Evolutionary conservation across 2,797 vertebrate species (phyloP), one percentile per base, ranked within the genome.

Genomic region (Brachymystax lenok): DNA sequence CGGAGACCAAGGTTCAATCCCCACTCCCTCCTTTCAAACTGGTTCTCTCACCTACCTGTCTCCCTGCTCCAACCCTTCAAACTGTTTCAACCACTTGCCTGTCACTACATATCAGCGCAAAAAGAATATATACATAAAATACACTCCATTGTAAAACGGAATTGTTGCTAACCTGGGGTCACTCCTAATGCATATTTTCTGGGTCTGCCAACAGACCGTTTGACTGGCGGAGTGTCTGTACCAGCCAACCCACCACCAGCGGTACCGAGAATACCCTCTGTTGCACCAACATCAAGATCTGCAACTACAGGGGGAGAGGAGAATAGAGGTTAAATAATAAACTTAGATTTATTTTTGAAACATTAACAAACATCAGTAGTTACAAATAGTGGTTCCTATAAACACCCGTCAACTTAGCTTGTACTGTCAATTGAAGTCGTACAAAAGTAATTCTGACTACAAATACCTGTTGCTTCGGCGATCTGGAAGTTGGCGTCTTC

Each of bases 401-500:
- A 59, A 59, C 17, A 54, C 5, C 4, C 1, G 5, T 19, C n/a
- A 5, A 56, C 21, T 2, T 40, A 10, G 40, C 40, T 40, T 8
- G 40, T 40, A 40, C 40, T 40, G 2, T 2, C 40, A 40, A 10
- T 40, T 10, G n/a, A 61, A 61, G n/a, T 24, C 1, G 0, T 24
- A 63, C 21, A 63, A 24, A 61, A 17, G 35, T 16, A 0, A 68
- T 17, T 6, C 1, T 19, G 35, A 5, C 76, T 77, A 74, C 71
- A 89, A 90, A 82, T 96, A 99, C 98, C 97, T 96, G 96, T 92
- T 90, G 96, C 93, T 88, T 93, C 94, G 91, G 96, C 90, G 88
- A 96, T 95, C 86, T 96, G 96, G 93, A 97, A 97, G 94, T 95
- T 94, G 83, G 96, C 78, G 79, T 97, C 96, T 91, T 97, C 96